phyloP scores from a whole-genome alignment of 2,113 vertebrate species.

The Amphiprion percula region DNA sequence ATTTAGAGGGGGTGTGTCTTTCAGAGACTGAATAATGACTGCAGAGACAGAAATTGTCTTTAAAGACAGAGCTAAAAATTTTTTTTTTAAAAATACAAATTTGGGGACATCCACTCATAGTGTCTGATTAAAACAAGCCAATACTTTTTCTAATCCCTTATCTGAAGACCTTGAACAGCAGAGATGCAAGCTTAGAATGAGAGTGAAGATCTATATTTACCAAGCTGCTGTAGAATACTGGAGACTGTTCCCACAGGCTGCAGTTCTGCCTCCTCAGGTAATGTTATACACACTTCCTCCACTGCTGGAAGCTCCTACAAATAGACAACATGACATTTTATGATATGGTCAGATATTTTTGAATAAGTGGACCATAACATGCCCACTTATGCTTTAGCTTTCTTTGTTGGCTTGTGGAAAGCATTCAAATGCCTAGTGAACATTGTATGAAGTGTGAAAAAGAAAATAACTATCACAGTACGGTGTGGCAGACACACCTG shows the following conservation, averaged over 20 bases:
- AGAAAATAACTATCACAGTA: too few species aligned
- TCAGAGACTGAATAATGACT: constrained; percentile 93
- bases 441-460: too few species aligned
- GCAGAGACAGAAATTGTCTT: constrained; percentile 1
- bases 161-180: background rate
- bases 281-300: constrained; percentile 85
- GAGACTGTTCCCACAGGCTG: constrained; percentile 89
- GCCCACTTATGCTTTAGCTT: too few species aligned
- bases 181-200: background rate
- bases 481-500: too few species aligned
- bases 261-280: constrained; percentile 89
- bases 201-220: constrained; percentile 69
- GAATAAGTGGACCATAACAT: too few species aligned
- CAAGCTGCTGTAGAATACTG: constrained; percentile 90
- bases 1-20: constrained; percentile 88
- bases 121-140: background rate
- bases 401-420: too few species aligned
- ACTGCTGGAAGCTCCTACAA: constrained; percentile 89
- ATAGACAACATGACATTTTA: constrained; percentile 7
- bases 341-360: too few species aligned
- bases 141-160: background rate
- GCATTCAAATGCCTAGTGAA: too few species aligned
- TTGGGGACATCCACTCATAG: too few species aligned
- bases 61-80: background rate
- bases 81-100: too few species aligned